Evolutionary conservation across 2,797 vertebrate genomes (phyloP).

Genomic region (Hypotaenidia philippensis): DNA sequence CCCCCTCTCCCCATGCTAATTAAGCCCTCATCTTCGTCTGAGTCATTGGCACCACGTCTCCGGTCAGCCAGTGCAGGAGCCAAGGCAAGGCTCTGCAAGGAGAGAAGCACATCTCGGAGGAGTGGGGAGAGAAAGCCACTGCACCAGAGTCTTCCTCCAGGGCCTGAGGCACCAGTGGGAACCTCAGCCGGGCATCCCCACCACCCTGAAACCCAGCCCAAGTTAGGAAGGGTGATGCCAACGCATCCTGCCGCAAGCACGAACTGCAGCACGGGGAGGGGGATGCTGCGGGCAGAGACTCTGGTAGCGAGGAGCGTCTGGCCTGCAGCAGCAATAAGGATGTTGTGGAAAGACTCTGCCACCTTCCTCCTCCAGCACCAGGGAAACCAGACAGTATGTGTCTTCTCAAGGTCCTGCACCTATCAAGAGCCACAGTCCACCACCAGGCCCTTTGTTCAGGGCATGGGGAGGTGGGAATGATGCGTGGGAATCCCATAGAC

Average conservation of each 20-base stretch:
- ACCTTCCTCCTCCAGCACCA: fast-evolving
- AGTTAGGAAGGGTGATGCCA: not conserved
- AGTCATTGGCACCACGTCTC: constrained; percentile 70
- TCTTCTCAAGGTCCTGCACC: not conserved
- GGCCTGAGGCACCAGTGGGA: not conserved
- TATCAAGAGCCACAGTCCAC: not conserved
- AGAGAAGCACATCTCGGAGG: fast-evolving
- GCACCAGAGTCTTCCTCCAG: fast-evolving
- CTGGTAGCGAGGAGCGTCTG: not conserved
- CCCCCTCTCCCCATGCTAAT: constrained; percentile 62
- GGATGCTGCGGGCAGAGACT: not conserved
- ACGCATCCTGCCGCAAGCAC: not conserved
- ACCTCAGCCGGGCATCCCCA: not conserved
- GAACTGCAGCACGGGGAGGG: fast-evolving
- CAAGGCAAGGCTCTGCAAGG: not conserved
- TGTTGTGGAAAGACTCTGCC: not conserved
- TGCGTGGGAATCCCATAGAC: not conserved
- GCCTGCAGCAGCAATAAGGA: not conserved
- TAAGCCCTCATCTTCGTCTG: constrained; percentile 73
- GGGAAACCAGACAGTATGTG: fast-evolving
- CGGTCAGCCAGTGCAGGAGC: constrained; percentile 49
- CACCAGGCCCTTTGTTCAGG: not conserved
- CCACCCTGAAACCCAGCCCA: not conserved
- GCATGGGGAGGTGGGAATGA: not conserved
- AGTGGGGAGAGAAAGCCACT: not conserved